These are phyloP conservation scores for Diloba caeruleocephala DNA, from an alignment of 2,888 invertebrate species.

Conservation along the genomic window DNA sequence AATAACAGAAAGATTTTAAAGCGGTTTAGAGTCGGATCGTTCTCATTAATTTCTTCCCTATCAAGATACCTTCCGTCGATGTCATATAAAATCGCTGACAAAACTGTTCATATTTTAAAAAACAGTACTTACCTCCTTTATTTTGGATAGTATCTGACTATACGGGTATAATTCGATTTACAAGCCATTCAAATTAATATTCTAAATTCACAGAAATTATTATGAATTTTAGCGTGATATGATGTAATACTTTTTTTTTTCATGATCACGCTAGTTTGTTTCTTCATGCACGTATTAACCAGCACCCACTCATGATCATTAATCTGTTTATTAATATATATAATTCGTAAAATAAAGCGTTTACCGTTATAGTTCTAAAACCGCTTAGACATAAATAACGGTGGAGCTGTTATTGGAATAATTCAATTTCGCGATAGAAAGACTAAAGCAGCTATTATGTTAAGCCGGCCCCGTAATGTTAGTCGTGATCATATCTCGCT, in stretches of 20 bases:
- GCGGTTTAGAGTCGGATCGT: slow-evolving; percentile 46
- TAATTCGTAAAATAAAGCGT: not conserved
- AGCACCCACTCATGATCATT: not conserved
- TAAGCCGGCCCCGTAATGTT: slow-evolving; percentile 57
- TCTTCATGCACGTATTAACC: too few relatives aligned
- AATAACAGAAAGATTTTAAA: slow-evolving; percentile 48
- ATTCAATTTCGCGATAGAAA: slow-evolving; percentile 55
- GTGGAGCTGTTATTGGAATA: slow-evolving; percentile 51
- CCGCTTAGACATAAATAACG: slow-evolving; percentile 23
- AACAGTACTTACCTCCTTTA: too few relatives aligned
- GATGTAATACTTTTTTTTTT: too few relatives aligned
- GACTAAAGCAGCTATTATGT: slow-evolving; percentile 50
- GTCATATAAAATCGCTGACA: slow-evolving; percentile 43
- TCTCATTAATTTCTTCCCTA: slow-evolving; percentile 46
- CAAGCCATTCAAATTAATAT: too few relatives aligned
- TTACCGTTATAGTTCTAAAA: slow-evolving; percentile 1
- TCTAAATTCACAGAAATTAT: too few relatives aligned
- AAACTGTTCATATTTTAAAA: slow-evolving; percentile 33
- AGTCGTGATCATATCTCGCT: slow-evolving; percentile 71
- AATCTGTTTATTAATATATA: not conserved
- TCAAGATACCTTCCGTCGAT: slow-evolving; percentile 44
- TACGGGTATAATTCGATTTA: too few relatives aligned
- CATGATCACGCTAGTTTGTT: too few relatives aligned
- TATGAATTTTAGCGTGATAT: too few relatives aligned
- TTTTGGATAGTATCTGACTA: too few relatives aligned